Conservation (phyloP, 2,113 vertebrate genomes). For the Pedionomus torquatus region DNA sequence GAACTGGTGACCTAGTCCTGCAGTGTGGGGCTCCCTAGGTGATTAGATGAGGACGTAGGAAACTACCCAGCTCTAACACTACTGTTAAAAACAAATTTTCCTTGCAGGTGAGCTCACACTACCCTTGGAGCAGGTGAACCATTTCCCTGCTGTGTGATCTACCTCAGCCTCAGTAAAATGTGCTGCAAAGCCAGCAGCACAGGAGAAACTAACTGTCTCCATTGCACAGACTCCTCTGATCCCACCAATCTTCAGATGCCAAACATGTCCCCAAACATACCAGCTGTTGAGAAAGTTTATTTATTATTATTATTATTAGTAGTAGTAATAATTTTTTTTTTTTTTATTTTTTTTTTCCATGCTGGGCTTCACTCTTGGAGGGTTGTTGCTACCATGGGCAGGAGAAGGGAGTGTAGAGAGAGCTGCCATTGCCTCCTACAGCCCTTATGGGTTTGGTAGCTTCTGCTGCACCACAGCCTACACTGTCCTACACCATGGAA, state of each 20-base stretch:
- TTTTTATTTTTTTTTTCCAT: too few species aligned
- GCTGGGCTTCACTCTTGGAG: neutral
- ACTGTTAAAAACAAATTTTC: neutral
- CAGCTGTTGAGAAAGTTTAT: neutral
- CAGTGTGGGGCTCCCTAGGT: neutral
- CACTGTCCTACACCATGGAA: neutral
- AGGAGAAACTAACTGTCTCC: neutral
- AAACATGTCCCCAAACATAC: neutral
- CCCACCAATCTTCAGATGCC: neutral
- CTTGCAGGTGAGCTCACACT: neutral
- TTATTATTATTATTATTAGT: too few species aligned
- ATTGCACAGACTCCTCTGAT: neutral
- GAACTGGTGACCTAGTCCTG: neutral
- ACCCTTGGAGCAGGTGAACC: neutral
- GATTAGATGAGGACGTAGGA: neutral
- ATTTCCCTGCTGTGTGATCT: accelerated
- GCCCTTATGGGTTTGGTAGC: neutral
- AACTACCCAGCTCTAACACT: neutral
- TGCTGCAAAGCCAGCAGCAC: neutral
- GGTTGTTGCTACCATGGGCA: neutral
- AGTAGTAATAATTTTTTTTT: too few species aligned
- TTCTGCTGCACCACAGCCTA: neutral
- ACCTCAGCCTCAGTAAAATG: neutral
- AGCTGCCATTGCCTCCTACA: neutral
- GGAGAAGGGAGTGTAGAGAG: neutral